phyloP scores from a whole-genome alignment of 2,113 vertebrate species.

The Daboia siamensis region DNA sequence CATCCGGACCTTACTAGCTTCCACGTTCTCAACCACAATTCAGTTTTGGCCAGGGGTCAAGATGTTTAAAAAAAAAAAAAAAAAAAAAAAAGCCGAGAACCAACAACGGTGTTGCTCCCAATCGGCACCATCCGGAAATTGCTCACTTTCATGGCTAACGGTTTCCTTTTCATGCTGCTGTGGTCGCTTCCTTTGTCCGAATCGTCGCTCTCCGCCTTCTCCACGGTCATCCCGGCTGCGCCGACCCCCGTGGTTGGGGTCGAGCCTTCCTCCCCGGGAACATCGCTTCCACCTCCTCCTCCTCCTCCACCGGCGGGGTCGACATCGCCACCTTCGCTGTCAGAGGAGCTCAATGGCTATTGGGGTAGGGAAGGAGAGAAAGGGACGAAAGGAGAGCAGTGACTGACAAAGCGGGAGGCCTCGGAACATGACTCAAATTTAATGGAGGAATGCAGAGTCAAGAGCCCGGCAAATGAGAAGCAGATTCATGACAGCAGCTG shows the following conservation, averaged over 20 bases:
- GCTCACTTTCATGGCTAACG: slow-evolving; percentile 64
- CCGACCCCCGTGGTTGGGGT: slow-evolving; percentile 36
- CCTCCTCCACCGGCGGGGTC: slow-evolving; percentile 70
- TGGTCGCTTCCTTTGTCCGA: slow-evolving; percentile 85
- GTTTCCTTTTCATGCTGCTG: slow-evolving; percentile 71
- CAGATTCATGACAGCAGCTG: background rate
- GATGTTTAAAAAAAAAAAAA: no score
- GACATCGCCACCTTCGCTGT: slow-evolving; percentile 81
- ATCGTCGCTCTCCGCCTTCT: slow-evolving; percentile 76
- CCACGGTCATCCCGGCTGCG: background rate
- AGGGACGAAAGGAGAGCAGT: no score
- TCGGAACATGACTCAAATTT: background rate
- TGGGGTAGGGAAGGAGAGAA: background rate
- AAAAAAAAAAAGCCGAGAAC: background rate
- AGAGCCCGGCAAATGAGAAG: background rate
- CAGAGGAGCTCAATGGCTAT: slow-evolving; percentile 87
- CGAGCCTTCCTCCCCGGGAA: slow-evolving; percentile 62
- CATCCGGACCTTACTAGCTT: background rate
- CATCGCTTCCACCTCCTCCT: slow-evolving; percentile 71
- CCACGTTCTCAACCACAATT: background rate
- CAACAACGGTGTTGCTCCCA: background rate
- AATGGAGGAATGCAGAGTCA: background rate
- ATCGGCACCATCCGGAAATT: background rate
- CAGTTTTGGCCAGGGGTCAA: background rate
- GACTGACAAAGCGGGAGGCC: background rate